Percentiles rank a stretch among this genome's conserved stretches.
Evolutionary conservation across 1,140 invertebrate genomes (phyloP).

Genomic region (Drosophila albomicans): DNA sequence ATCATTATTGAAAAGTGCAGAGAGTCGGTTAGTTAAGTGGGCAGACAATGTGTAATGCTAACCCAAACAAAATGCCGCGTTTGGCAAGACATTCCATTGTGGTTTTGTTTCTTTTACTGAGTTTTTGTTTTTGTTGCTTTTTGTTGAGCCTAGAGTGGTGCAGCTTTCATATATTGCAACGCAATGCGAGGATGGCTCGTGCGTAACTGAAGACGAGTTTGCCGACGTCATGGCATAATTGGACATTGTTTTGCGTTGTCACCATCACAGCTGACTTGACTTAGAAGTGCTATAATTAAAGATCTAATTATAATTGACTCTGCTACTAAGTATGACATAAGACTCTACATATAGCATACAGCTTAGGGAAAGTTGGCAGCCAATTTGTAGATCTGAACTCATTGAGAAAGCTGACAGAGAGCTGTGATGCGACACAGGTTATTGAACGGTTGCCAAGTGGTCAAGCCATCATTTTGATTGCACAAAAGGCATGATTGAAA

Average conservation of each 20-base stretch:
- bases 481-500: constrained; percentile 42
- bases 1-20: constrained; percentile 69
- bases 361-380: constrained; percentile 52
- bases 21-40: constrained; percentile 41
- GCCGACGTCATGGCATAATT: constrained; percentile 60
- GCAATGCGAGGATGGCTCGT: constrained; percentile 34
- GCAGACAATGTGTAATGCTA: constrained; percentile 66
- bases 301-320: constrained; percentile 54
- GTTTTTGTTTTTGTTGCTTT: constrained; percentile 25
- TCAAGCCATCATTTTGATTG: constrained; percentile 21
- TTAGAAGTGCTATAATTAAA: constrained; percentile 67
- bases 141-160: constrained; percentile 11
- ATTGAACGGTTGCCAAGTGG: constrained; percentile 30
- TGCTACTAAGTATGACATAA: constrained; percentile 30
- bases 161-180: constrained; percentile 39
- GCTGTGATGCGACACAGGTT: constrained; percentile 28
- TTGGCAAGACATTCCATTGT: constrained; percentile 73
- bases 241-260: constrained; percentile 47
- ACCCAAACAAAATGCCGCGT: constrained; percentile 72
- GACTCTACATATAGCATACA: neutral
- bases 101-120: constrained; percentile 34
- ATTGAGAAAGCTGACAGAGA: constrained; percentile 16
- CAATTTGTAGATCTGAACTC: constrained; percentile 27
- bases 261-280: constrained; percentile 18
- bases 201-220: constrained; percentile 39